Conservation (phyloP, 2,113 vertebrate genomes). For the Pontoporia blainvillei region DNA sequence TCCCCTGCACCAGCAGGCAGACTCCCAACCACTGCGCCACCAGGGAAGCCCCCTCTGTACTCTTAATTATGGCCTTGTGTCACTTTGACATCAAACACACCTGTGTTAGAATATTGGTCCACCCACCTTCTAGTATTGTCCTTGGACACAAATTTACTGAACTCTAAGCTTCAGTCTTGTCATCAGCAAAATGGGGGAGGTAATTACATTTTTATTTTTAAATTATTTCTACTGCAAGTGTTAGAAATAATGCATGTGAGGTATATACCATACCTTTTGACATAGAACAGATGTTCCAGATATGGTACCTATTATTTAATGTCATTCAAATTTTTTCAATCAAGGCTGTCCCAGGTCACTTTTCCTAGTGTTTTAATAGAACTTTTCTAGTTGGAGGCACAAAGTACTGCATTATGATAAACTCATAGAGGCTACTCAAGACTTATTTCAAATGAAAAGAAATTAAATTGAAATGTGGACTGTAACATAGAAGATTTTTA, state of each 20-base stretch:
- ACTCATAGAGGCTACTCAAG: neutral
- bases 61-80: neutral
- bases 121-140: neutral
- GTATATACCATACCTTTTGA: neutral
- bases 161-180: neutral
- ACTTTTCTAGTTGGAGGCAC: neutral
- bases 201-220: neutral
- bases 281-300: neutral
- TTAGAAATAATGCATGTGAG: neutral
- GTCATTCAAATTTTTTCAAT: neutral
- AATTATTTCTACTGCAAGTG: neutral
- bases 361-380: neutral
- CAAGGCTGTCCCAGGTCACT: neutral
- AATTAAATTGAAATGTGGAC: neutral
- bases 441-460: conserved; percentile 23
- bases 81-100: neutral
- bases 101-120: neutral
- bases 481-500: neutral
- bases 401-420: neutral
- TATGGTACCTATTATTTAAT: neutral
- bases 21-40: too few species aligned
- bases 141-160: neutral
- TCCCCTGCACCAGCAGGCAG: too few species aligned
- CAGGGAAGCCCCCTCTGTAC: neutral
- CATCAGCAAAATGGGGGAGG: neutral